Conservation (phyloP, 2,113 vertebrate species). For the Henicopernis longicauda region DNA sequence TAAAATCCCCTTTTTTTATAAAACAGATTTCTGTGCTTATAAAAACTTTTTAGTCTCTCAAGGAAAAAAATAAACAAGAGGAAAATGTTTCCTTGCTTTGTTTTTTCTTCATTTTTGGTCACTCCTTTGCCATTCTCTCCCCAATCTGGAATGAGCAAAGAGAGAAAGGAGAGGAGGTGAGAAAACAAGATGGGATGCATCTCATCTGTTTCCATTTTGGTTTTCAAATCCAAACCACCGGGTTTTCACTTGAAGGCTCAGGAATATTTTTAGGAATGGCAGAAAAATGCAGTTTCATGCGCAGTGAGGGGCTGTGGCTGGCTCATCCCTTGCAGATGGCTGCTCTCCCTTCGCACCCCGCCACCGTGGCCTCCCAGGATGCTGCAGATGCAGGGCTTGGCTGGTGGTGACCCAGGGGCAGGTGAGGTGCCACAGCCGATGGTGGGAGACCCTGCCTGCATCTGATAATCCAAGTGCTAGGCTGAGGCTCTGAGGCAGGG, state of each 20-base stretch:
- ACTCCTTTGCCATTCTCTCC: background rate
- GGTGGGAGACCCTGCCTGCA: background rate
- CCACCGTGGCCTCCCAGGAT: background rate
- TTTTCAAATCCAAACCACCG: background rate
- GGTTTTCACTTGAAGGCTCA: background rate
- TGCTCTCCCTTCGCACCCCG: fast-evolving
- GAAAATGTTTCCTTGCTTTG: background rate
- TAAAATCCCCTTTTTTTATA: background rate
- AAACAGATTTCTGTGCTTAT: background rate
- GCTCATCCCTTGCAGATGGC: background rate
- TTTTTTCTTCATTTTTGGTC: constrained; percentile 2
- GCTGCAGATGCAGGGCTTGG: background rate
- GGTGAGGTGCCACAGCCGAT: fast-evolving
- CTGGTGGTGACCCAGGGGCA: background rate
- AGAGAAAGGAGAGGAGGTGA: constrained; percentile 51
- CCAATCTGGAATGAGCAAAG: background rate
- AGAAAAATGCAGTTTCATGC: background rate
- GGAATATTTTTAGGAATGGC: background rate
- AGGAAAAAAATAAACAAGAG: background rate
- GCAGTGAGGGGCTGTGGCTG: background rate
- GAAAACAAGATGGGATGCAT: constrained; percentile 1
- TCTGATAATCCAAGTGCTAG: background rate
- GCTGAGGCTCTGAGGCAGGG: background rate
- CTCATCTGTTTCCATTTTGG: constrained; percentile 43
- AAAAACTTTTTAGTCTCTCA: background rate